A percentile compares a stretch with the other conserved stretches of the same genome.
Conservation (phyloP, 2,888 invertebrate genomes). For the Metopia argyrocephala region DNA sequence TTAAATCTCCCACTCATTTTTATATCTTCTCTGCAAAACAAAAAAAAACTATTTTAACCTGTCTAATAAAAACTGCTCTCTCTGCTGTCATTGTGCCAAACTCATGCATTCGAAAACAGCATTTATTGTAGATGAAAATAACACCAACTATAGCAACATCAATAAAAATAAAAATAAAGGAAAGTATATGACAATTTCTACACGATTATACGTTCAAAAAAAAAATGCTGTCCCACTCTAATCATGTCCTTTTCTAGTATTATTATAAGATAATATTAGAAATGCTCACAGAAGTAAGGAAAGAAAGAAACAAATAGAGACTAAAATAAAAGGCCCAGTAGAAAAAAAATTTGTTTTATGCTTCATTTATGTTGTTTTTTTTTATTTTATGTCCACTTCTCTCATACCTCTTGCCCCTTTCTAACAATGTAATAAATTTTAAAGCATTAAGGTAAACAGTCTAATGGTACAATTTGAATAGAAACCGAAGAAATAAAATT, state of each 20-base stretch:
- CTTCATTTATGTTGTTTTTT: constrained; percentile 49
- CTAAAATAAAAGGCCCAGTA: neutral
- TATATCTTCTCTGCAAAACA: neutral
- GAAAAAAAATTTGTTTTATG: constrained; percentile 43
- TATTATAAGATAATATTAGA: no score
- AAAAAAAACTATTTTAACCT: neutral
- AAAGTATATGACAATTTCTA: constrained; percentile 35
- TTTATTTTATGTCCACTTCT: neutral
- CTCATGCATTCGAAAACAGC: constrained; percentile 44
- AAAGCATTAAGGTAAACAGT: constrained; percentile 63
- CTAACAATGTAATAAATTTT: constrained; percentile 36
- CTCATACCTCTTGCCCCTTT: neutral
- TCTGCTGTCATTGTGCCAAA: constrained; percentile 50
- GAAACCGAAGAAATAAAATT: neutral
- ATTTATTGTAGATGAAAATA: constrained; percentile 34
- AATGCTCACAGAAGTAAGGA: neutral
- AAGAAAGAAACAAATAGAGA: neutral
- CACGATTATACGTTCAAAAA: constrained; percentile 16
- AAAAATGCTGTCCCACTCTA: constrained; percentile 8
- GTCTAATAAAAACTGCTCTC: constrained; percentile 1
- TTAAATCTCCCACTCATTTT: no score
- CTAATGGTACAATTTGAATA: constrained; percentile 45
- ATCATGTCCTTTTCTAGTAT: constrained; percentile 37
- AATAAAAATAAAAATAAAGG: constrained; percentile 32
- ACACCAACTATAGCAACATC: constrained; percentile 2